Base-by-base conservation (phyloP, 2,797 vertebrate species). In the Aphelocoma californica region DNA sequence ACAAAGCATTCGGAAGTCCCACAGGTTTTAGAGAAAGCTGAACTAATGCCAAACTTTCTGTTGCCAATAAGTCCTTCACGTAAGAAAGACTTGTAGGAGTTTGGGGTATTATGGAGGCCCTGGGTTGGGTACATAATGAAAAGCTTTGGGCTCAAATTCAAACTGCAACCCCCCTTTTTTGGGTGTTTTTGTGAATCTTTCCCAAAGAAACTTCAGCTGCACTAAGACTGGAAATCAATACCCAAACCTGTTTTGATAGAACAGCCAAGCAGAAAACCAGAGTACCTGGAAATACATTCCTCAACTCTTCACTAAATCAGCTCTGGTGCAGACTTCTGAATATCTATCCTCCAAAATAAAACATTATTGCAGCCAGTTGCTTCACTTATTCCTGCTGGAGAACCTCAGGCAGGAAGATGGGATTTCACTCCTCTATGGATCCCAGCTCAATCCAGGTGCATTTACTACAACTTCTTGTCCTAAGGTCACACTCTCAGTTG, bases 11-110 rank as follows among this genome's bases (percentile, higher is more conserved):
- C 48, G 67, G 29, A 61, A 66, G 60, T 80, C n/a, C 21, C 54
- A 74, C 18, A 53, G 31, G 57, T 93, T 94, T 94, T 69, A 65
- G 24, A 85, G 45, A 82, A 94, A 74, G n/a, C 56, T 88, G n/a
- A 69, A 21, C 9, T 86, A 81, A 86, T 66, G 72, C 69, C 42
- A 79, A 72, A 83, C 25, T 83, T 80, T 29, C 54, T 71, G 12
- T 61, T 82, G 42, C 61, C 72, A 91, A 6, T 50, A 73, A 92
- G 11, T 29, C 28, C 18, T 21, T 40, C 10, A 6, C 4, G 23
- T 64, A 71, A 88, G 44, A 77, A 94, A 53, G 24, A 42, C 28
- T 66, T 17, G 70, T 64, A 73, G 50, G 25, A 85, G 32, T 74
- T 74, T 78, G 34, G 82, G 26, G 66, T 84, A 24, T 90, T 79